Conservation (phyloP, 1,140 invertebrate genomes). For the Meloidogyne chitwoodi region DNA sequence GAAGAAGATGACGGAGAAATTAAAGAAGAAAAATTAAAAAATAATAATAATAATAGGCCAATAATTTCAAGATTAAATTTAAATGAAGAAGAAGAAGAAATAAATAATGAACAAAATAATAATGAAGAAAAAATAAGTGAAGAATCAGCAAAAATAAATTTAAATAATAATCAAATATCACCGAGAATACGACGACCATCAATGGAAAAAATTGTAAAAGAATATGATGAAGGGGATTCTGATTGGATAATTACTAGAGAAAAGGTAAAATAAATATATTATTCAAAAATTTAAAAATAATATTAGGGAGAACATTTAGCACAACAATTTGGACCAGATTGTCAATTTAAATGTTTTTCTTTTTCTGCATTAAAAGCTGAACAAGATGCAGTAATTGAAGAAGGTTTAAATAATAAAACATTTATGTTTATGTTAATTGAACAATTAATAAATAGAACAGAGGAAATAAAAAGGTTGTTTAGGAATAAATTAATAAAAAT, state of each 20-base stretch:
- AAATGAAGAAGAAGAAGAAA: slow-evolving; percentile 4
- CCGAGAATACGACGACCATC: not conserved
- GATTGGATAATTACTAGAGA: slow-evolving; percentile 1
- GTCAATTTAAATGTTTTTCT: slow-evolving; percentile 22
- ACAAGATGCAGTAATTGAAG: not conserved
- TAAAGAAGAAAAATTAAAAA: not conserved
- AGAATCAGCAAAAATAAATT: not conserved
- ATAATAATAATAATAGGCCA: not conserved
- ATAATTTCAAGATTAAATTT: not conserved
- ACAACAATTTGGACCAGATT: slow-evolving; percentile 19
- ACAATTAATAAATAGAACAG: not conserved
- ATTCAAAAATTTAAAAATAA: not conserved
- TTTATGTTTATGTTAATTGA: slow-evolving; percentile 4
- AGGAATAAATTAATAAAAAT: not conserved
- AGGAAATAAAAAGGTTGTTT: not conserved
- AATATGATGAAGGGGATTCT: not conserved
- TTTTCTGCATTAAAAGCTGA: slow-evolving; percentile 2
- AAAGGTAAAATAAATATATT: not conserved
- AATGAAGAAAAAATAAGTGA: not conserved
- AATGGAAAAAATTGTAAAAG: slow-evolving; percentile 13
- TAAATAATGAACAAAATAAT: not conserved
- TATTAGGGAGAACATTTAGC: slow-evolving; percentile 17
- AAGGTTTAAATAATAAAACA: not conserved
- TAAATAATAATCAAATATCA: slow-evolving; percentile 14
- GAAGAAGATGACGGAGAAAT: slow-evolving; percentile 1